A percentile compares a stretch with the other conserved stretches of the same genome.
Evolutionary conservation across 2,113 vertebrate genomes (phyloP).

Genomic region (Cariama cristata): DNA sequence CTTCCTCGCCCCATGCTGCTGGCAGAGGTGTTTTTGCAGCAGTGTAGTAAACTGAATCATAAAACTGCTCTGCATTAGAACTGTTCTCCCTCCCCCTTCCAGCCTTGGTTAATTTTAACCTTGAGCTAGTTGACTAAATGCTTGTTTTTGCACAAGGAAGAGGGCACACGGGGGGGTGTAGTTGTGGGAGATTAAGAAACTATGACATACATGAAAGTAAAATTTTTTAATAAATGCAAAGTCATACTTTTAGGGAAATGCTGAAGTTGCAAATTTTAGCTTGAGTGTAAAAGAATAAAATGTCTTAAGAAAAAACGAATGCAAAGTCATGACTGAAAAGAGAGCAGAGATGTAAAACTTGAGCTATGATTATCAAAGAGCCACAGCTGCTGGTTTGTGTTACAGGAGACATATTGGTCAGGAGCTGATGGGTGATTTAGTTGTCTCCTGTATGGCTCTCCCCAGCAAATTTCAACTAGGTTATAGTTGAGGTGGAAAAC

Average conservation of each 20-base stretch:
- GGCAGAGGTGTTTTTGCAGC: neutral
- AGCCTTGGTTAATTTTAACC: neutral
- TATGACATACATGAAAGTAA: neutral
- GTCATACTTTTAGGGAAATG: neutral
- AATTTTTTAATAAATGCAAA: neutral
- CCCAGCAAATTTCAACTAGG: neutral
- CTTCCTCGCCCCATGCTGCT: neutral
- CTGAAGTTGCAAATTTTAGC: neutral
- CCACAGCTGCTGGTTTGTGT: neutral
- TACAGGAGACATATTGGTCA: neutral
- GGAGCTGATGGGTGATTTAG: neutral
- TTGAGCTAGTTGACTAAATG: neutral
- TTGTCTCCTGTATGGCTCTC: neutral
- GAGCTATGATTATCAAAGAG: neutral
- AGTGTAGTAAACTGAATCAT: neutral
- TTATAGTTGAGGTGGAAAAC: neutral
- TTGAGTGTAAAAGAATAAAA: neutral
- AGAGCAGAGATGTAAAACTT: neutral
- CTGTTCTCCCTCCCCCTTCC: neutral
- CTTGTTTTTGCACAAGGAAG: neutral
- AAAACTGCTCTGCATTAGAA: neutral
- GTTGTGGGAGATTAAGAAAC: neutral
- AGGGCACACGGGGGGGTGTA: neutral
- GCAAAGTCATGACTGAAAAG: neutral
- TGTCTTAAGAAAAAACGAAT: accelerated